Evolutionary conservation across 92 coral and sea anemone genomes (phyloP), one percentile per base, ranked within the genome.

Genomic region (Epizoanthus fatuus): DNA sequence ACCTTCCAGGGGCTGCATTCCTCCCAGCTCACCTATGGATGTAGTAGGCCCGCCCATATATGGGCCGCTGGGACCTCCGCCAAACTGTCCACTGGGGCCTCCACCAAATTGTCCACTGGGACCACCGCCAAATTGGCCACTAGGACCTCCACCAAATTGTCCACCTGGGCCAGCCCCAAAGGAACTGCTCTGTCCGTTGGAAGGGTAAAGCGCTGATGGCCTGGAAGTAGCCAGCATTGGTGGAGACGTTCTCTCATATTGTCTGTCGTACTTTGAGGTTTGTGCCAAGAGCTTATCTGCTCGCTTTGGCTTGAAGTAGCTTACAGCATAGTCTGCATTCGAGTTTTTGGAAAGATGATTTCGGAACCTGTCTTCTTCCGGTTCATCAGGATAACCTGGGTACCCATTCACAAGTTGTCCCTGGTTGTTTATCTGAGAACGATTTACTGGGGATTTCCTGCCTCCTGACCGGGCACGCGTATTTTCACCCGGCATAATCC

Each of bases 291-390:
- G 92, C 40, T 88, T 81, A 45, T 93, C 98, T 9, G 99, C 99
- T 85, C 99, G 86, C 74, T 96, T 96, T 20, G 99, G 97, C 59
- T 95, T 95, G 83, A 96, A 96, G 74, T 96, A 96, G 53, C 90
- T 93, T 11, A 94, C 82, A 5, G 96, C 98, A 44, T 91, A 88
- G 13, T 93, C 97, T 52, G 75, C 96, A 60, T 91, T 88, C 3
- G 92, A 81, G 69, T 79, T 96, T 58, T 90, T 90, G 35, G 91
- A 80, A 37, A 96, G 86, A 81, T 93, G 99, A 55, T 91, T 95
- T 22, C 92, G 91, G 72, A 93, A 93, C n/a, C 89, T 89, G 83
- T 96, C 99, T 75, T 95, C 99, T 29, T 55, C 86, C 62, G 90
- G 90, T 72, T 89, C 98, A 13, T 96, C 97, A 38, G 85, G 86